These are phyloP conservation scores for Protosalanx chinensis DNA, from an alignment of 2,797 vertebrate genomes.

Conservation along the genomic window DNA sequence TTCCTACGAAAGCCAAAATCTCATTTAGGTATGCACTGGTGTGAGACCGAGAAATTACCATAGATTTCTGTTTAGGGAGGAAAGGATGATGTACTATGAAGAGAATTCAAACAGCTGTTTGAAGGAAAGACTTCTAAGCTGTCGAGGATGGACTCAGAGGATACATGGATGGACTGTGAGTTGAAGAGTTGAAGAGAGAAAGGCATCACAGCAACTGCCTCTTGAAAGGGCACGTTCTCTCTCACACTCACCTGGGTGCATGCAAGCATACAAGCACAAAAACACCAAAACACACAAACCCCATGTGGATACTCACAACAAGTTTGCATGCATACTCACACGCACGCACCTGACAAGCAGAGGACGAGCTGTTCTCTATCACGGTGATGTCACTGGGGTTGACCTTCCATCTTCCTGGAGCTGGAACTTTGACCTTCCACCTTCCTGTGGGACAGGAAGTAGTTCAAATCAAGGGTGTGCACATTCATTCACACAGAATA, in stretches of 20 bases:
- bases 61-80: not conserved
- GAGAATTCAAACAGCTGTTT: slow-evolving; percentile 23
- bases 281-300: not conserved
- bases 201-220: not conserved
- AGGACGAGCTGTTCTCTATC: slow-evolving; percentile 21
- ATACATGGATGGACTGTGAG: slow-evolving; percentile 28
- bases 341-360: slow-evolving; percentile 25
- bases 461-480: not conserved
- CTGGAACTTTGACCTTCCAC: slow-evolving; percentile 33
- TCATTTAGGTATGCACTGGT: no score
- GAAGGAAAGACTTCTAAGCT: slow-evolving; percentile 21
- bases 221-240: not conserved
- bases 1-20: no score
- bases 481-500: not conserved
- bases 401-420: slow-evolving; percentile 33
- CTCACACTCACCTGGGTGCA: not conserved
- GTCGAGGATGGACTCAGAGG: slow-evolving; percentile 34
- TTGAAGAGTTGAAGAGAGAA: slow-evolving; percentile 7
- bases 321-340: not conserved
- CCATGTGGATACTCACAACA: not conserved
- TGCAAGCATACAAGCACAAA: not conserved
- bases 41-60: not conserved
- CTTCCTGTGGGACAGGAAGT: slow-evolving; percentile 34
- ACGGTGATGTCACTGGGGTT: slow-evolving; percentile 35
- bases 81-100: not conserved